Conservation (phyloP, 2,113 vertebrate species). For the Embiotoca jacksoni region DNA sequence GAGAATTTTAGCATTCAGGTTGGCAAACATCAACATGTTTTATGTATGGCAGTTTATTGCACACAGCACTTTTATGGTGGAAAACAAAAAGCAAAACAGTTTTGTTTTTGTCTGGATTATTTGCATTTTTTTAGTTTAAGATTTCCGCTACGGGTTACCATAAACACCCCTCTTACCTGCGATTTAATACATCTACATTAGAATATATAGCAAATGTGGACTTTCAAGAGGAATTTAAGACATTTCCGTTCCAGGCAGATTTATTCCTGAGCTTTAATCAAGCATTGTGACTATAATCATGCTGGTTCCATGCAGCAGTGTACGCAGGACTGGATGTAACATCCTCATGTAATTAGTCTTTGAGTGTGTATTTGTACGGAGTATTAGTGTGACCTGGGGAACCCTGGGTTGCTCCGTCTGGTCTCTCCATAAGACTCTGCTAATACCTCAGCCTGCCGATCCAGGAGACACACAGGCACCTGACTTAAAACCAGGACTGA, state of each 20-base stretch:
- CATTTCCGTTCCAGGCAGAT: not conserved
- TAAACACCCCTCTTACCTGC: not conserved
- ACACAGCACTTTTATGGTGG: not conserved
- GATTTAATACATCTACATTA: not conserved
- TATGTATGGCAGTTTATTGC: not conserved
- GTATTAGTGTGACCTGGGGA: conserved; percentile 67
- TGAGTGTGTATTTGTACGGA: conserved; percentile 46
- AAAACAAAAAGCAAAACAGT: not conserved
- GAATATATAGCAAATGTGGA: not conserved
- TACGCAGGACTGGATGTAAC: conserved; percentile 28
- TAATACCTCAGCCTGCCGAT: conserved; percentile 59
- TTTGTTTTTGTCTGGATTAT: not conserved
- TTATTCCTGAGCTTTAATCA: conserved; percentile 33
- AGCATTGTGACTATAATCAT: conserved; percentile 1
- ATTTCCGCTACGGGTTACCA: not conserved
- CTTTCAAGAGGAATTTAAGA: conserved; percentile 14
- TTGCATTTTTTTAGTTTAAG: not conserved
- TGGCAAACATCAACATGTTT: not conserved
- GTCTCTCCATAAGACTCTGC: conserved; percentile 60
- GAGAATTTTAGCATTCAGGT: not conserved
- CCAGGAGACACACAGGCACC: conserved; percentile 31
- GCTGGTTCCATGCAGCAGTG: conserved; percentile 29
- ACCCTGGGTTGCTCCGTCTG: conserved; percentile 66
- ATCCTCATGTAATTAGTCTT: conserved; percentile 54
- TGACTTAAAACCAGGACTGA: not conserved